These are phyloP conservation scores for Patella ulyssiponensis DNA, from an alignment of 2,888 invertebrate genomes.

Conservation along the genomic window DNA sequence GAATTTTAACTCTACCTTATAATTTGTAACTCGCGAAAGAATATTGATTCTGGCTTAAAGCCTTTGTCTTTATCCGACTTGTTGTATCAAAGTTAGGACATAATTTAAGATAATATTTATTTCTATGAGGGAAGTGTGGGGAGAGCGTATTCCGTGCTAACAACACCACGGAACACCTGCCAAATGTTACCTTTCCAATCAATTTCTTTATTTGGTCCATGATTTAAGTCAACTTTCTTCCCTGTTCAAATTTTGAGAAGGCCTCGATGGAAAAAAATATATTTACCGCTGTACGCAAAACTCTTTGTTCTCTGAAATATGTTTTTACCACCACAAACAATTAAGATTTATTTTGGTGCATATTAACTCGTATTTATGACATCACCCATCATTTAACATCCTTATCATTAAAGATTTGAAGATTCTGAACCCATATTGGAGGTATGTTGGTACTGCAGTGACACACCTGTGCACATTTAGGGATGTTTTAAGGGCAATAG, in stretches of 20 bases:
- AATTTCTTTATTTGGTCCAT: slow-evolving; percentile 13
- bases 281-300: not conserved
- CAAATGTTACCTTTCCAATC: slow-evolving; percentile 9
- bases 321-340: not conserved
- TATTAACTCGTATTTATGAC: no score
- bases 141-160: not conserved
- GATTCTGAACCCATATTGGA: no score
- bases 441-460: no score
- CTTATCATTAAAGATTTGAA: no score
- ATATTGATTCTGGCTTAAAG: no score
- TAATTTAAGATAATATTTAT: not conserved
- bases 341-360: not conserved
- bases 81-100: not conserved
- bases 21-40: no score
- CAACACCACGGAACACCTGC: not conserved
- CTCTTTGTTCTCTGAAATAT: not conserved
- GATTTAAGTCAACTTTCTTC: not conserved
- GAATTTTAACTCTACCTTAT: not conserved
- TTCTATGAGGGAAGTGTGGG: not conserved
- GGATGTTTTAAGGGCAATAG: no score
- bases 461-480: no score
- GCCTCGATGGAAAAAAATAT: not conserved
- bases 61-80: not conserved
- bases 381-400: no score
- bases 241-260: slow-evolving; percentile 3